phyloP scores from a whole-genome alignment of 1,140 invertebrate species.

The Marisa cornuarietis region DNA sequence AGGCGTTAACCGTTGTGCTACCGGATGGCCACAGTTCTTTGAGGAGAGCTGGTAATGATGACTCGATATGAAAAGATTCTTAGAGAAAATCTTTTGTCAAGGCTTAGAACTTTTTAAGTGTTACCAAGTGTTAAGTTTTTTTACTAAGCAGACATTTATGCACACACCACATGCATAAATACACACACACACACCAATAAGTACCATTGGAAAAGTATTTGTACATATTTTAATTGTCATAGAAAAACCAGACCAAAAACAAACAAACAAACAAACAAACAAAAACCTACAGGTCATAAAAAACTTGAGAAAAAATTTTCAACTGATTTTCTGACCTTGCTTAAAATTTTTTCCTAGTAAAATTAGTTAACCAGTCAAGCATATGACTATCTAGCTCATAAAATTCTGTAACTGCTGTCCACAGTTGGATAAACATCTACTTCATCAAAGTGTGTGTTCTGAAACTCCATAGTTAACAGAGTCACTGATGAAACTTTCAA shows the following conservation, averaged over 20 bases:
- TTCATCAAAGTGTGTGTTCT: neutral
- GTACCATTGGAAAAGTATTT: neutral
- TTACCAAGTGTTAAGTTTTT: neutral
- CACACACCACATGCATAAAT: conserved; percentile 4
- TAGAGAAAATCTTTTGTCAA: neutral
- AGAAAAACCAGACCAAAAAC: neutral
- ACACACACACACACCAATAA: conserved; percentile 2
- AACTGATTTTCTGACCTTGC: neutral
- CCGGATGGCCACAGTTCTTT: neutral
- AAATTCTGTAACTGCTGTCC: neutral
- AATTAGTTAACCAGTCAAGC: neutral
- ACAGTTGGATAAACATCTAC: neutral
- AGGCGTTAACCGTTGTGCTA: too few relatives aligned
- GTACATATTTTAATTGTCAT: neutral
- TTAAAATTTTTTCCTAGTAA: neutral
- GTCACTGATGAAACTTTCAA: neutral
- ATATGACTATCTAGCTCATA: neutral
- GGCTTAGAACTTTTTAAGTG: too few relatives aligned
- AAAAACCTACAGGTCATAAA: neutral
- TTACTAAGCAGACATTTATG: too few relatives aligned
- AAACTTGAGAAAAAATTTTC: neutral
- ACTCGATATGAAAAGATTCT: neutral
- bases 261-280: conserved; percentile 4
- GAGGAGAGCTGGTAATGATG: neutral
- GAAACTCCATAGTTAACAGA: neutral